Base-by-base conservation (phyloP, 2,797 vertebrate species). In the Lepus oiostolus region DNA sequence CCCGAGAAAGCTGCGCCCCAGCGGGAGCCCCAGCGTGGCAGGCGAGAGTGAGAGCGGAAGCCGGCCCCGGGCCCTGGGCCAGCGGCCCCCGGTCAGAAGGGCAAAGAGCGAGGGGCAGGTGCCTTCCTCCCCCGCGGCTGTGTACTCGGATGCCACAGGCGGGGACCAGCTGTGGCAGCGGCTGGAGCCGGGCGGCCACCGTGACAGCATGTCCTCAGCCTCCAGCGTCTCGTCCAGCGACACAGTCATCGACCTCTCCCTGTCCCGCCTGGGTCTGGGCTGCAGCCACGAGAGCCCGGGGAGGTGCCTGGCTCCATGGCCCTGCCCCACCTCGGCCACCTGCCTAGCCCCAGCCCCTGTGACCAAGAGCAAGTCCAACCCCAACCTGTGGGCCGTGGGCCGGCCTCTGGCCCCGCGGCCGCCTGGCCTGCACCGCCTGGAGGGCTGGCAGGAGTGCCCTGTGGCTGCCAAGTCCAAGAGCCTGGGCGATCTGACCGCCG, bases 211-310 rank as follows among this genome's bases (percentile, higher is more conserved):
- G 98, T 99, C 99, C 54, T 99, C 99, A 0, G 99, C 99, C 32
- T 99, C 99, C 88, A 99, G 99, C 97, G 98, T 99, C 98, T 99
- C 99, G 1, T 99, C 99, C 97, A 99, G 98, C 0, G 99, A 99
- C 98, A 99, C 99, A 0, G 99, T 99, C 97, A 99, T 99, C 0
- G 99, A 99, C 96, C 98, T 99, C 67, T 99, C 99, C 1, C 95
- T 99, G 26, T 98, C 99, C 13, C 99, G 99, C 97, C 98, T 99
- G 88, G 98, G 98, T 74, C 98, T 98, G 11, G 98, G 98, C 50
- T 67, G 97, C 14, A 96, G 95, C 26, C 90, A 81, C 0, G 98
- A 98, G 26, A 77, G 88, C 68, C 97, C 98, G 0, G 97, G 98
- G 0, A 97, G 98, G 79, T 95, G 97, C 62, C 98, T 97, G 97